These are phyloP conservation scores for Myzus persicae DNA, from an alignment of 1,140 invertebrate species.

Conservation along the genomic window DNA sequence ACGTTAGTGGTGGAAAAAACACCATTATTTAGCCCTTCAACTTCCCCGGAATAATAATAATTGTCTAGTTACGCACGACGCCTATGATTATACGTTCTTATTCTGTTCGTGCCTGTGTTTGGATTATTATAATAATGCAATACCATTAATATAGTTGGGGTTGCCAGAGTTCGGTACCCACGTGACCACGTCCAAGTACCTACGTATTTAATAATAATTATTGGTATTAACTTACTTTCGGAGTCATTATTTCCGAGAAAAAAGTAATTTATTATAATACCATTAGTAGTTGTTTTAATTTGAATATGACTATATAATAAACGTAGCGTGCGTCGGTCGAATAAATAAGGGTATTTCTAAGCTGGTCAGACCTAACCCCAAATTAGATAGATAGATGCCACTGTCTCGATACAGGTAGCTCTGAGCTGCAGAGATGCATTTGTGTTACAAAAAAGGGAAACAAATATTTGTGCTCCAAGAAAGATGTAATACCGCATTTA, in stretches of 20 bases:
- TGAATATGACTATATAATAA: not conserved
- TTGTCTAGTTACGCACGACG: not conserved
- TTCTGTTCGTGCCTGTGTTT: not conserved
- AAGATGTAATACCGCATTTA: not conserved
- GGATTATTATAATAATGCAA: not conserved
- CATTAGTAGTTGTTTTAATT: not conserved
- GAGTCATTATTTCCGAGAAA: not conserved
- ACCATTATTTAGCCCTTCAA: not conserved
- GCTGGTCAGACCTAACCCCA: not conserved
- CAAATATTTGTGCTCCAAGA: not conserved
- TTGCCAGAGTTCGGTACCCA: not conserved
- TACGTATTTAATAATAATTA: slow-evolving; percentile 9
- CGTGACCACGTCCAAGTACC: not conserved
- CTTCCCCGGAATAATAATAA: not conserved
- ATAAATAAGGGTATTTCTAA: not conserved
- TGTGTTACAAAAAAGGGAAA: not conserved
- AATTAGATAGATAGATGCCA: not conserved
- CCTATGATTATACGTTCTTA: not conserved
- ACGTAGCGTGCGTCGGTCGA: not conserved
- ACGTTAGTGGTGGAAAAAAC: not conserved
- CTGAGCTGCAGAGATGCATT: not conserved
- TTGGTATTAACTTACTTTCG: not conserved
- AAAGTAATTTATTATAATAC: slow-evolving; percentile 2
- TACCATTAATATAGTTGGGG: not conserved
- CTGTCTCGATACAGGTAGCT: not conserved